Percentiles rank a stretch among this genome's conserved stretches.
These are phyloP conservation scores for Amphibalanus amphitrite DNA, from an alignment of 1,140 invertebrate species.

Conservation along the genomic window DNA sequence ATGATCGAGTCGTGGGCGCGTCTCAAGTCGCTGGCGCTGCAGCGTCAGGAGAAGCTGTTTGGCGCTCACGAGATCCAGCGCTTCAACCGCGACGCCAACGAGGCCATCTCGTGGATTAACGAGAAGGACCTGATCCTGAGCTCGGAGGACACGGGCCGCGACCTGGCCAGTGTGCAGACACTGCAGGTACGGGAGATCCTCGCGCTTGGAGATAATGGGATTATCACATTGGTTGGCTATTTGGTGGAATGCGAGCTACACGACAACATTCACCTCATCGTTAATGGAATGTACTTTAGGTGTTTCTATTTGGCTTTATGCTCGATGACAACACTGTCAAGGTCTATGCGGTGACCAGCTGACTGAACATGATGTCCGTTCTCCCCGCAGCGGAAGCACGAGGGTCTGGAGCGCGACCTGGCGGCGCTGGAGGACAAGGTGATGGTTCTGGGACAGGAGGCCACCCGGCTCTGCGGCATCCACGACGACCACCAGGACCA, in stretches of 20 bases:
- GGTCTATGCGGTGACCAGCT: too few species aligned
- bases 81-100: constrained; percentile 95
- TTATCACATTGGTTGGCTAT: too few species aligned
- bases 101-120: constrained; percentile 96
- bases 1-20: constrained; percentile 93
- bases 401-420: constrained; percentile 90
- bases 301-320: too few species aligned
- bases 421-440: constrained; percentile 95
- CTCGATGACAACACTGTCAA: too few species aligned
- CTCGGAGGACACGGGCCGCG: constrained; percentile 90
- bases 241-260: too few species aligned
- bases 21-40: constrained; percentile 75
- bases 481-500: constrained; percentile 83
- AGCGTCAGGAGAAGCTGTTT: constrained; percentile 88
- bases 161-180: constrained; percentile 92
- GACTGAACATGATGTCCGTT: too few species aligned
- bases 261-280: too few species aligned
- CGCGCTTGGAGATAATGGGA: too few species aligned
- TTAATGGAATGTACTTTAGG: too few species aligned
- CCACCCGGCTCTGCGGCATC: constrained; percentile 68
- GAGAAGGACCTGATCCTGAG: constrained; percentile 95
- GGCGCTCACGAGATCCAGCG: constrained; percentile 97
- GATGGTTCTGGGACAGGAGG: constrained; percentile 69
- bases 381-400: constrained; percentile 61
- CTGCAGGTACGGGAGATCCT: constrained; percentile 37